These are phyloP conservation scores for Campoletis sonorensis DNA, from an alignment of 1,140 invertebrate species.

Conservation along the genomic window DNA sequence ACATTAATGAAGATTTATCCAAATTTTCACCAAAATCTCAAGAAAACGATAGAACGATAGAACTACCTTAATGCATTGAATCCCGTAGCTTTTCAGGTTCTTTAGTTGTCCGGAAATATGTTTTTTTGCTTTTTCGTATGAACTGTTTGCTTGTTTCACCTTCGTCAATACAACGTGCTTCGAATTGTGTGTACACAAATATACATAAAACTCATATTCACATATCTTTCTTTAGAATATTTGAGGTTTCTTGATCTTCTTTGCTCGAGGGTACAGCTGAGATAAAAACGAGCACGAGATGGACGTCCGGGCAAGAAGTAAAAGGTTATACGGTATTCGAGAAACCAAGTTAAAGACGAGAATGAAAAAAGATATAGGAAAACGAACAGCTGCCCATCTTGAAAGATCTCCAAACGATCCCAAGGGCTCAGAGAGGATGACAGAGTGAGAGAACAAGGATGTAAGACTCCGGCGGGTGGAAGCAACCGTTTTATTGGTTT, in stretches of 20 bases:
- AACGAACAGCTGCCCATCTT: slow-evolving; percentile 51
- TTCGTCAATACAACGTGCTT: slow-evolving; percentile 30
- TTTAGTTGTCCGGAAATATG: slow-evolving; percentile 7
- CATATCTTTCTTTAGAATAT: not conserved
- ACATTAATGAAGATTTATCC: no score
- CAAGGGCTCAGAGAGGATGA: not conserved
- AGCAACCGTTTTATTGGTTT: slow-evolving; percentile 51
- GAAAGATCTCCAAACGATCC: slow-evolving; percentile 42
- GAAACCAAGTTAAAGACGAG: slow-evolving; percentile 12
- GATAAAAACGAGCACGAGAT: slow-evolving; percentile 10
- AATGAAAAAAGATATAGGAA: slow-evolving; percentile 27
- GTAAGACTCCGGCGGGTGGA: slow-evolving; percentile 13
- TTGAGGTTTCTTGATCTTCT: not conserved
- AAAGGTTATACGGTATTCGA: slow-evolving; percentile 39
- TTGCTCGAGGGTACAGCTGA: not conserved
- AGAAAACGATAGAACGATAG: no score
- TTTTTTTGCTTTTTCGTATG: not conserved
- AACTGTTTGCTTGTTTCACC: slow-evolving; percentile 6
- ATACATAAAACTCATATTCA: not conserved
- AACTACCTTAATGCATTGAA: not conserved
- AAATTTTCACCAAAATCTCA: no score
- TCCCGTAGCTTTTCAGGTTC: slow-evolving; percentile 8
- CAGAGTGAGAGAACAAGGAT: not conserved
- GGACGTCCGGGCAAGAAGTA: slow-evolving; percentile 18
- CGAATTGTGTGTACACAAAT: not conserved